Evolutionary conservation across 2,113 vertebrate genomes (phyloP).

Genomic region (Prunella himalayana): DNA sequence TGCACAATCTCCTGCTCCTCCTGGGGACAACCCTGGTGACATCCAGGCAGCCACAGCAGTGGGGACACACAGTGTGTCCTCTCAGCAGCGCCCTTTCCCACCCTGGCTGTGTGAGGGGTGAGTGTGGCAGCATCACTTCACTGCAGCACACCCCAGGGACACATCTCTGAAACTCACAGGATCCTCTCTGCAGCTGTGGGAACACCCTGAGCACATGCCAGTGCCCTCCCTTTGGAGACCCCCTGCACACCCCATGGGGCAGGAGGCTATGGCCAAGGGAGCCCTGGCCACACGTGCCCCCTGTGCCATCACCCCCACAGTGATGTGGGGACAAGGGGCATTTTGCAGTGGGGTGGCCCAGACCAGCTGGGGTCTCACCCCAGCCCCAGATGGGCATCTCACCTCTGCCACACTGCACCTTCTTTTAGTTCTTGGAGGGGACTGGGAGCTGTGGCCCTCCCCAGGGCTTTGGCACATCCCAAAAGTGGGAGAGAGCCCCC

Average conservation of each 20-base stretch:
- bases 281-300: background rate
- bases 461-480: background rate
- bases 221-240: background rate
- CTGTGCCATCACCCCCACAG: background rate
- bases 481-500: background rate
- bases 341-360: background rate
- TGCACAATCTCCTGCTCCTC: fast-evolving
- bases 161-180: fast-evolving
- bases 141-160: background rate
- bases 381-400: background rate
- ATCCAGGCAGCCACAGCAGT: background rate
- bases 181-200: background rate
- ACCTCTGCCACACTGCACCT: background rate
- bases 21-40: background rate
- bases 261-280: background rate
- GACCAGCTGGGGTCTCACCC: background rate
- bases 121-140: fast-evolving
- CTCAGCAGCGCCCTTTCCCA: background rate
- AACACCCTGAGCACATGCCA: fast-evolving
- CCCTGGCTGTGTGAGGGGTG: fast-evolving
- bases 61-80: fast-evolving
- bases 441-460: background rate
- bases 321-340: background rate
- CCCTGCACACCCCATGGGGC: background rate
- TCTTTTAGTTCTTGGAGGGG: background rate